These are phyloP conservation scores for Penelope pileata DNA, from an alignment of 2,113 vertebrate species.

Conservation along the genomic window DNA sequence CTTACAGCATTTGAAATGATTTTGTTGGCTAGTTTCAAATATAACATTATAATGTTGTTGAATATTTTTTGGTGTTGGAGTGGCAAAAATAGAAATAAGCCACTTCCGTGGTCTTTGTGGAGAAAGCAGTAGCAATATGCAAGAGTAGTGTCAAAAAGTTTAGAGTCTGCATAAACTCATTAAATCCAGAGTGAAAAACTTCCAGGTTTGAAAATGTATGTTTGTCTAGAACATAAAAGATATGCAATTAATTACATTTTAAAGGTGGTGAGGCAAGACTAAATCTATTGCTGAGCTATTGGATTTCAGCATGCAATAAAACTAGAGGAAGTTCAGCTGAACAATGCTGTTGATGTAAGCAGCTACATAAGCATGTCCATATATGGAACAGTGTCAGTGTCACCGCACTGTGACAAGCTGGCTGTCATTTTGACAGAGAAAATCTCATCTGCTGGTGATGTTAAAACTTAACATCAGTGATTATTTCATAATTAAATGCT, in stretches of 20 bases:
- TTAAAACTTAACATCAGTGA: background rate
- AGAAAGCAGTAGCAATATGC: background rate
- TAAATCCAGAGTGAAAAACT: background rate
- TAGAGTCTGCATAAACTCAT: background rate
- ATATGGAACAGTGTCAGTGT: background rate
- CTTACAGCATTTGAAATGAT: background rate
- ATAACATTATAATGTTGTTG: background rate
- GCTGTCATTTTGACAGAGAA: background rate
- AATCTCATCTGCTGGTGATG: background rate
- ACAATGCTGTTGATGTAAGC: background rate
- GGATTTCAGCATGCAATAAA: background rate
- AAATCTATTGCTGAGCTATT: background rate
- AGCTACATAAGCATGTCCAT: background rate
- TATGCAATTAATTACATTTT: background rate
- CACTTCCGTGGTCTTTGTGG: background rate
- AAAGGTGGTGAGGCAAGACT: background rate
- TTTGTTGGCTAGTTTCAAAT: background rate
- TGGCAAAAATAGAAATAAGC: background rate
- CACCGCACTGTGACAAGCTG: background rate
- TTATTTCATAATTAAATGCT: background rate
- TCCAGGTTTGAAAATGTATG: background rate
- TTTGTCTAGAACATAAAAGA: background rate
- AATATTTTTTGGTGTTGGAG: background rate
- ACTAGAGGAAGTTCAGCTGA: background rate
- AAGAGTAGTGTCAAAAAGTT: background rate